These are phyloP conservation scores for Microcebus griseorufus DNA, from an alignment of 2,113 vertebrate genomes.

Conservation along the genomic window DNA sequence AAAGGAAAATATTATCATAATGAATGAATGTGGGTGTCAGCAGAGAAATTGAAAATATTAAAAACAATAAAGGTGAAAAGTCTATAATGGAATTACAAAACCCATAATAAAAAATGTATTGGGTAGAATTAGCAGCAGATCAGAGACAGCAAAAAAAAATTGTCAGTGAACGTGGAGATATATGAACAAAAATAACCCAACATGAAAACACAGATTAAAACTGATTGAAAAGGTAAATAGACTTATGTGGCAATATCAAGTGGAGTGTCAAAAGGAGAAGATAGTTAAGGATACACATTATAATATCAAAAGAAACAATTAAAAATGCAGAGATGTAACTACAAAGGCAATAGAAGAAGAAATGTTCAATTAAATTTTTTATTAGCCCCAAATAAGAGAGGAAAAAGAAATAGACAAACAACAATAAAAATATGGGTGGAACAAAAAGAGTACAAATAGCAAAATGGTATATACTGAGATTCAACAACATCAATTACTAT, in stretches of 20 bases:
- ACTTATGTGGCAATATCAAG: background rate
- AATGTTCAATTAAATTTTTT: background rate
- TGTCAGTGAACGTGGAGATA: background rate
- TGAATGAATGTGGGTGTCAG: background rate
- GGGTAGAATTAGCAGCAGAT: background rate
- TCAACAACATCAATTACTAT: background rate
- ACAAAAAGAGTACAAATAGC: background rate
- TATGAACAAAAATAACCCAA: background rate
- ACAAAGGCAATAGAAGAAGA: background rate
- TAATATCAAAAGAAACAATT: background rate
- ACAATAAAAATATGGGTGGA: background rate
- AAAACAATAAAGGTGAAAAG: background rate
- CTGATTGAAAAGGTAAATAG: background rate
- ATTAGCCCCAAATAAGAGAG: background rate
- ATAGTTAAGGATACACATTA: background rate
- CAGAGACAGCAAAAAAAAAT: background rate
- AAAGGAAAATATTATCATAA: background rate
- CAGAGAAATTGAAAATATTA: background rate
- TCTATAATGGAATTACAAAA: background rate
- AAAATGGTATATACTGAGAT: background rate
- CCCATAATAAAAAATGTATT: background rate
- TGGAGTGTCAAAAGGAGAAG: background rate
- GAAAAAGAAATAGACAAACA: background rate
- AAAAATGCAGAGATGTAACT: background rate
- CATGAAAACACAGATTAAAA: background rate